A percentile compares a stretch with the other conserved stretches of the same genome.
Evolutionary conservation across 1,140 invertebrate genomes (phyloP).

Genomic region (Phymastichus coffea): DNA sequence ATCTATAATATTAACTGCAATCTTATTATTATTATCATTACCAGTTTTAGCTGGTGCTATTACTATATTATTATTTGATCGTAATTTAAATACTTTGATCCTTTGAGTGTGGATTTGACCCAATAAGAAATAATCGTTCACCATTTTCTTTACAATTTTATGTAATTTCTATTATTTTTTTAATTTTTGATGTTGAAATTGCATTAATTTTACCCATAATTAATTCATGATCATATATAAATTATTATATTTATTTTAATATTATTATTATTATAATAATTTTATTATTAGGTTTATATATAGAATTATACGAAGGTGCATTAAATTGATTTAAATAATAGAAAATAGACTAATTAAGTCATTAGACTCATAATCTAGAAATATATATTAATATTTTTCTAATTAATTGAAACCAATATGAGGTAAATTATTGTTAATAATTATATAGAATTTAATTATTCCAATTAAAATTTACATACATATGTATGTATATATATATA

Average conservation of each 20-base stretch:
- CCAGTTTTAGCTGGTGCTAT: conserved; percentile 53
- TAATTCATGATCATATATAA: conserved; percentile 45
- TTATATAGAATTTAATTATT: conserved; percentile 51
- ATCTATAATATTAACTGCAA: too few relatives aligned
- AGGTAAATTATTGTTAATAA: conserved; percentile 64
- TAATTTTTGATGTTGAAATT: conserved; percentile 69
- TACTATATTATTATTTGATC: too few relatives aligned
- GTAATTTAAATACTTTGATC: conserved; percentile 62
- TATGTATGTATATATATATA: conserved; percentile 32
- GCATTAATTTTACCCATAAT: conserved; percentile 59
- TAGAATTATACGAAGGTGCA: conserved; percentile 66
- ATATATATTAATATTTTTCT: conserved; percentile 41
- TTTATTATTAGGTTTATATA: conserved; percentile 59
- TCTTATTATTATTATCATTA: neutral
- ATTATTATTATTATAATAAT: conserved; percentile 58
- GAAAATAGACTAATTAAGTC: conserved; percentile 31
- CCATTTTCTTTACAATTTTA: conserved; percentile 62
- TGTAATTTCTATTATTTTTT: conserved; percentile 65
- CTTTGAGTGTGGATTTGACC: conserved; percentile 65
- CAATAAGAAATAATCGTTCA: conserved; percentile 56
- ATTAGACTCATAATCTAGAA: conserved; percentile 34
- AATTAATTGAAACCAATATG: conserved; percentile 64
- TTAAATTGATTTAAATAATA: conserved; percentile 36
- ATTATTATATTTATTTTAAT: conserved; percentile 48
- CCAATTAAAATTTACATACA: conserved; percentile 56